Base-by-base conservation (phyloP, 2,797 vertebrate species). In the Phaenicophaeus curvirostris region DNA sequence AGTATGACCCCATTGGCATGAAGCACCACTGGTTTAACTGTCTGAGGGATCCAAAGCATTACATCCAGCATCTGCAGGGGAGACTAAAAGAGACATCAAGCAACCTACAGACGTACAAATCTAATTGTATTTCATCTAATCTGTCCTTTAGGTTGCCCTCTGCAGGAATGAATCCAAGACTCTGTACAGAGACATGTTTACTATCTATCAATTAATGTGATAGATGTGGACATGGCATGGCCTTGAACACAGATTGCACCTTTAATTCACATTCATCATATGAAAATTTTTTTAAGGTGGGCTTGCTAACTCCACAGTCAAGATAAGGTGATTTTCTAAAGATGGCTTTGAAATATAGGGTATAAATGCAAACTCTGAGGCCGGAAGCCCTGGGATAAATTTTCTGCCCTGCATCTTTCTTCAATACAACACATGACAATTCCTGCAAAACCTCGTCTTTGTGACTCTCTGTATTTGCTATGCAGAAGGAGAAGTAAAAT, bases 91-190 rank as follows among this genome's bases (percentile, higher is more conserved):
- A 92, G 51, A 83, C 23, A 77, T 83, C 39, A 44, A 69, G 33
- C 58, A 93, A 53, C 16, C 27, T 78, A 17, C 4, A 3, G 18
- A 48, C 5, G 0, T 57, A 73, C 33, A 91, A 90, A 94, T 76
- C 20, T 76, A n/a, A 73, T 91, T 92, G 63, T 50, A 69, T 66
- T 86, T 71, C 81, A 94, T 69, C 48, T 31, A 75, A 75, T 93
- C 91, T 93, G 75, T 77, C 39, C 39, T 62, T 71, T 73, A 67
- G 18, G 13, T 71, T 94, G 46, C 44, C 55, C 16, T 91, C 63
- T 2, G 0, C 62, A 84, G 57, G 53, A 92, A 89, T 80, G 61
- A 89, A 85, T 90, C 61, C 48, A 63, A 57, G 81, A 35, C 10
- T 65, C 39, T 94, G 44, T 67, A 44, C 5, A 19, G 78, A 90